Evolutionary conservation across 2,113 vertebrate species (phyloP).

Genomic region (Poecile atricapillus): DNA sequence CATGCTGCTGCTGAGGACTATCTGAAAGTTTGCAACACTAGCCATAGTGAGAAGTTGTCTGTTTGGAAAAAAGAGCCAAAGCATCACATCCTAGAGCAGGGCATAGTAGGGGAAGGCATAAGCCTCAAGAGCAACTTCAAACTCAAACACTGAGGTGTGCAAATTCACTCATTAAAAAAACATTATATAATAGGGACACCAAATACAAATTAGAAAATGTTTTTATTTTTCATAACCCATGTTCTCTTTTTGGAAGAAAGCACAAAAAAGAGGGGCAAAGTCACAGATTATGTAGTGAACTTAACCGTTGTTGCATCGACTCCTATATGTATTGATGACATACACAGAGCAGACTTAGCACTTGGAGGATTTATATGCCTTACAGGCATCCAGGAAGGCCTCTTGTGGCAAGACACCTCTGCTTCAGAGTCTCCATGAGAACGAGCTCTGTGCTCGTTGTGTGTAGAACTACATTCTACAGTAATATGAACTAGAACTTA

Average conservation of each 20-base stretch:
- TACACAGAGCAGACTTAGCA: neutral
- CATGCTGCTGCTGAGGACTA: neutral
- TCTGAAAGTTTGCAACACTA: neutral
- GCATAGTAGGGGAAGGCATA: neutral
- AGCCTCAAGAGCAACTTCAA: neutral
- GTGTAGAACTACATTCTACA: neutral
- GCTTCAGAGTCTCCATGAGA: neutral
- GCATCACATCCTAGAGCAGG: neutral
- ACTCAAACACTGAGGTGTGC: neutral
- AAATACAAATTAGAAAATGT: neutral
- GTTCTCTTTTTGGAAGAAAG: neutral
- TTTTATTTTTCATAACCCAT: neutral
- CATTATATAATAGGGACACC: neutral
- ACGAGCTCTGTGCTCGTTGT: neutral
- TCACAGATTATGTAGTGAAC: neutral
- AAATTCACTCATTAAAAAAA: neutral
- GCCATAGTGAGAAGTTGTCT: neutral
- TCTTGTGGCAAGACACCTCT: neutral
- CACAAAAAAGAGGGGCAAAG: neutral
- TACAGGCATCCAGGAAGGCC: neutral
- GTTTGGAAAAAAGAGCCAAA: neutral
- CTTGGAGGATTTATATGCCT: neutral
- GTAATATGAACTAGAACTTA: neutral
- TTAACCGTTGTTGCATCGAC: neutral
- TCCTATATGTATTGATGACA: neutral